Evolutionary conservation across 1,140 invertebrate species (phyloP).

Genomic region (Lucilia cuprina): DNA sequence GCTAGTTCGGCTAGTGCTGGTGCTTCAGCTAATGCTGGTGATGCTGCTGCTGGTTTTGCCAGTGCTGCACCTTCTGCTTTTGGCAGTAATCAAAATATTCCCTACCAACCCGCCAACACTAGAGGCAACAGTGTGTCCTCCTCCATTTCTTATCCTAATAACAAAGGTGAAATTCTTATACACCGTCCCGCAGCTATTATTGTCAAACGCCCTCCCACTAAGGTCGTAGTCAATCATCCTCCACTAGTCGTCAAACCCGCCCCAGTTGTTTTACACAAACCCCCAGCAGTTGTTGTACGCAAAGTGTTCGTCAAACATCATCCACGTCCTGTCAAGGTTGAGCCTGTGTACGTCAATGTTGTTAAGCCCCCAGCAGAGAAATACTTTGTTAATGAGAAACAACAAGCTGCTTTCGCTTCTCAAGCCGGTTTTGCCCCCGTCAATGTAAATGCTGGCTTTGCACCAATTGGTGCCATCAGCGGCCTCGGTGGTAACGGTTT

Average conservation of each 20-base stretch:
- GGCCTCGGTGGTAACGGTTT: slow-evolving; percentile 36
- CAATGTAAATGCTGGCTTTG: slow-evolving; percentile 13
- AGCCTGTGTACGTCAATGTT: slow-evolving; percentile 61
- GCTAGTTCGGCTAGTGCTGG: slow-evolving; percentile 38
- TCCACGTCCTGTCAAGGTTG: slow-evolving; percentile 60
- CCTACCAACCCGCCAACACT: slow-evolving; percentile 22
- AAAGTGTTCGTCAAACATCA: slow-evolving; percentile 60
- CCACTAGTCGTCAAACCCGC: slow-evolving; percentile 60
- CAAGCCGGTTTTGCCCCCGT: background rate
- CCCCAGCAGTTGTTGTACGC: slow-evolving; percentile 60
- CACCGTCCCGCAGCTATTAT: slow-evolving; percentile 60
- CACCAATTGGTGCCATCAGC: slow-evolving; percentile 3
- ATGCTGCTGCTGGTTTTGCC: slow-evolving; percentile 7
- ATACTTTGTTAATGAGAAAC: slow-evolving; percentile 60
- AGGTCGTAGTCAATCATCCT: slow-evolving; percentile 59
- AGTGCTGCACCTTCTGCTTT: slow-evolving; percentile 26
- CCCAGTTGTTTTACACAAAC: slow-evolving; percentile 60
- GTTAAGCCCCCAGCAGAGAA: slow-evolving; percentile 61
- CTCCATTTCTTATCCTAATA: slow-evolving; percentile 58
- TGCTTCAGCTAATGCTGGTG: background rate
- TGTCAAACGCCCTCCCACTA: slow-evolving; percentile 59
- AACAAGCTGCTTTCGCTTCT: slow-evolving; percentile 46
- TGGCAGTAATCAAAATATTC: slow-evolving; percentile 10
- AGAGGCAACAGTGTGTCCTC: slow-evolving; percentile 57
- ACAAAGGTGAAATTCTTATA: slow-evolving; percentile 60